Evolutionary conservation across 2,888 invertebrate species (phyloP), one percentile per base, ranked within the genome.

Genomic region (Nomada lathburiana): DNA sequence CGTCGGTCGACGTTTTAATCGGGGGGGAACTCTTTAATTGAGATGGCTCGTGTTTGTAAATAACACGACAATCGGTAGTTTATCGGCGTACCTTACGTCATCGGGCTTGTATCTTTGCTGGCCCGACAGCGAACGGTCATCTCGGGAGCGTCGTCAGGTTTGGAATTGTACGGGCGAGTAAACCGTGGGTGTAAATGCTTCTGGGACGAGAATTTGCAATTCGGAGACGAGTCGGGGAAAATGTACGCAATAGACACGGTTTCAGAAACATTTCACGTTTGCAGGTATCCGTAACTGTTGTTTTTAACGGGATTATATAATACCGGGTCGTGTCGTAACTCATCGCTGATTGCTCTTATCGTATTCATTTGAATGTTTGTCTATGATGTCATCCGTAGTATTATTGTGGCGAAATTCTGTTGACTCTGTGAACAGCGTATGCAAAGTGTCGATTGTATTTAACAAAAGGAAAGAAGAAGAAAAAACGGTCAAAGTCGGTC

Each of bases 61-160:
- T 65, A 55, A 20, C 36, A 13, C 20, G 63, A 52, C 53, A 36
- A 68, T 73, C 47, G 67, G 23, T 2, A 20, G 50, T 59, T 82
- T 87, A 85, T 87, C 82, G 50, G 42, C 0, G 20, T 2, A 29
- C 64, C 47, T 23, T 67, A 69, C 82, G 79, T 82, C 82, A 80
- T 53, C 68, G 36, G 44, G 53, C 59, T 67, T 70, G 76, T 50
- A 52, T 71, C 65, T 64, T 70, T 55, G 73, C 59, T 63, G 71
- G 62, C 74, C 76, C n/a, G 62, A 65, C 73, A 60, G 18, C 53
- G 57, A 20, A 74, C 16, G 62, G 16, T 50, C 57, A 20, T n/a
- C 53, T 26, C 63, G 65, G 11, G 70, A 23, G 47, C 29, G 7
- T 53, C 16, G n/a, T 11, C n/a, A 11, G 20, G 23, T 60, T 60